These are phyloP conservation scores for Proales similis DNA, from an alignment of 1,140 invertebrate genomes.

Conservation along the genomic window DNA sequence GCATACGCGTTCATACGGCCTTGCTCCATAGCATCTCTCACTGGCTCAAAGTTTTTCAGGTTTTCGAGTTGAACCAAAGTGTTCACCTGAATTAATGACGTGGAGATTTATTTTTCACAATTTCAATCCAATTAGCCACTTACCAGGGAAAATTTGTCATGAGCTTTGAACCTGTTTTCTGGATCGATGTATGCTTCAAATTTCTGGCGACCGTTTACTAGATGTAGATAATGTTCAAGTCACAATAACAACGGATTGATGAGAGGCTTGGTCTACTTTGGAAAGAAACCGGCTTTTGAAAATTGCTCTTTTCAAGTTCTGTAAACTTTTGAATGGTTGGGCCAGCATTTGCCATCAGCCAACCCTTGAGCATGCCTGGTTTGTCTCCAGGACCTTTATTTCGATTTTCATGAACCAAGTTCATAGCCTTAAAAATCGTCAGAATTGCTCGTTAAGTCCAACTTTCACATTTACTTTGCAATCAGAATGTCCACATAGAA, in stretches of 20 bases:
- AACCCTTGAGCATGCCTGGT: slow-evolving; percentile 67
- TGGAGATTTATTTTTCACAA: slow-evolving; percentile 6
- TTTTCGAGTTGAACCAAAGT: slow-evolving; percentile 87
- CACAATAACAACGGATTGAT: background rate
- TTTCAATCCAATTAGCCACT: background rate
- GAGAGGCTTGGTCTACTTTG: background rate
- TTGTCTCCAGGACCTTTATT: slow-evolving; percentile 20
- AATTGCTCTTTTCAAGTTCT: slow-evolving; percentile 59
- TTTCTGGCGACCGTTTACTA: slow-evolving; percentile 2
- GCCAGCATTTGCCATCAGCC: slow-evolving; percentile 77
- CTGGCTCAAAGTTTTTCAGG: slow-evolving; percentile 83
- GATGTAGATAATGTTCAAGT: background rate
- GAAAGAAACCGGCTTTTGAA: slow-evolving; percentile 13
- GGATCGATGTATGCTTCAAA: slow-evolving; percentile 90
- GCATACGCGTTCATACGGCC: slow-evolving; percentile 81
- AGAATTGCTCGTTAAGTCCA: background rate
- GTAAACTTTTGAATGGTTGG: slow-evolving; percentile 74
- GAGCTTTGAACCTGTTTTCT: slow-evolving; percentile 74
- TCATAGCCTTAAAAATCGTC: background rate
- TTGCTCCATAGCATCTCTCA: slow-evolving; percentile 70
- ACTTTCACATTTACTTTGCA: slow-evolving; percentile 63
- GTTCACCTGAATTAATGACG: slow-evolving; percentile 64
- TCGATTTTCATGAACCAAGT: slow-evolving; percentile 28
- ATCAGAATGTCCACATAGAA: slow-evolving; percentile 92
- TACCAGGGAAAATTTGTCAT: slow-evolving; percentile 87